phyloP scores from a whole-genome alignment of 53 echinoderm and acorn worm genomes.

The Stichopus horrens region DNA sequence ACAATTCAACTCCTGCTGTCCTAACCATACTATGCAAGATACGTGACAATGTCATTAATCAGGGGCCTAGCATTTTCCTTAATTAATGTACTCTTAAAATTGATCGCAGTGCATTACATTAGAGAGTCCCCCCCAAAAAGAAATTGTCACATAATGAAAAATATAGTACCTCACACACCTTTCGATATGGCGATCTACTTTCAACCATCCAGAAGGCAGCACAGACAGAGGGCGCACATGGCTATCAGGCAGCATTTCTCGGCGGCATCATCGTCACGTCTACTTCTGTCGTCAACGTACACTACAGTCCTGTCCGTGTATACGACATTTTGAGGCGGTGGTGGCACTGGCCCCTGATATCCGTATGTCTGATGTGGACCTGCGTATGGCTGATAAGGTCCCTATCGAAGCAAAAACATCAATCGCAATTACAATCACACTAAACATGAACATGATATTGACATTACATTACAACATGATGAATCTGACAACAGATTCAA shows the following conservation, averaged over 20 bases:
- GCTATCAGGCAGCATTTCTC: conserved; percentile 72
- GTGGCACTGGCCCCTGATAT: conserved; percentile 42
- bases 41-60: too few species aligned
- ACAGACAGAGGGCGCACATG: conserved; percentile 70
- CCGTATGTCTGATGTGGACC: conserved; percentile 20
- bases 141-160: too few species aligned
- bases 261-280: conserved; percentile 34
- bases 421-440: not conserved
- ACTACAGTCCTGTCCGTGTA: conserved; percentile 55
- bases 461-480: too few species aligned
- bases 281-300: conserved; percentile 43
- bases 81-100: too few species aligned
- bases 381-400: conserved; percentile 44
- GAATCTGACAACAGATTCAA: too few species aligned
- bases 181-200: not conserved
- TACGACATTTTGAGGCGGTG: conserved; percentile 28
- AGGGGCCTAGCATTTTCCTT: too few species aligned
- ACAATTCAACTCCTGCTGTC: too few species aligned
- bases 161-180: too few species aligned
- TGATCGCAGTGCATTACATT: too few species aligned
- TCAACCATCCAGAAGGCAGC: conserved; percentile 57
- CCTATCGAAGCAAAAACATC: conserved; percentile 3
- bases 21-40: too few species aligned
- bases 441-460: too few species aligned
- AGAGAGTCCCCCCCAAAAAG: too few species aligned